Conservation (phyloP, 2,888 invertebrate genomes). For the Trichopoda pennipes region DNA sequence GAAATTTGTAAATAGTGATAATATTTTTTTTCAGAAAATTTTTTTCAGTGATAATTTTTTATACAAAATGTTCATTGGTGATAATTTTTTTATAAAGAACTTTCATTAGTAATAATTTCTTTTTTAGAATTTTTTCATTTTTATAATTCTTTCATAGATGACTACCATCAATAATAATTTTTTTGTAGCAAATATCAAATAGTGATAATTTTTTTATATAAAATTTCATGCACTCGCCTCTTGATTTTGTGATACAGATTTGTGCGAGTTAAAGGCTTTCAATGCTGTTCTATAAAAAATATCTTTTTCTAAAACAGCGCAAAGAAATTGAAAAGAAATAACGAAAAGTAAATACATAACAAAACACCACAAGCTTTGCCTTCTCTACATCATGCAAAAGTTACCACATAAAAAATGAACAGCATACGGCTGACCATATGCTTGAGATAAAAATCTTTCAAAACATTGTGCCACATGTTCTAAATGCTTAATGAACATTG, state of each 20-base stretch:
- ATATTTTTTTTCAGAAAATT: neutral
- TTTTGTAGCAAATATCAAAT: neutral
- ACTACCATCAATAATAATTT: neutral
- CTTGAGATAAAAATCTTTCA: slow-evolving; percentile 42
- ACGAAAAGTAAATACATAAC: slow-evolving; percentile 33
- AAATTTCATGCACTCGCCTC: neutral
- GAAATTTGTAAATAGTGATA: neutral
- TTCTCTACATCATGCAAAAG: neutral
- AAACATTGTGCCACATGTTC: slow-evolving; percentile 55
- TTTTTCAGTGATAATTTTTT: too few species aligned
- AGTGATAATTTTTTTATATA: neutral
- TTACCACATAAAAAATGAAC: slow-evolving; percentile 9
- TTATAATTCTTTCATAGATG: neutral
- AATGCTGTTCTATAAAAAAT: too few species aligned
- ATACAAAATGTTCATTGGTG: too few species aligned
- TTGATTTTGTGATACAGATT: too few species aligned
- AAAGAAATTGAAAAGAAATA: slow-evolving; percentile 4
- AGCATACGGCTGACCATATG: slow-evolving; percentile 49
- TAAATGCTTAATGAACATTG: slow-evolving; percentile 45
- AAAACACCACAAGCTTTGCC: slow-evolving; percentile 49
- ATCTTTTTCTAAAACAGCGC: neutral
- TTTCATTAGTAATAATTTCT: too few species aligned
- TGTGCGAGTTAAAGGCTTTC: too few species aligned
- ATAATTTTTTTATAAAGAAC: too few species aligned
- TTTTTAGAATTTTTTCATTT: too few species aligned